Evolutionary conservation across 2,888 invertebrate species (phyloP), one percentile per base, ranked within the genome.

Genomic region (Laspeyria flexula): DNA sequence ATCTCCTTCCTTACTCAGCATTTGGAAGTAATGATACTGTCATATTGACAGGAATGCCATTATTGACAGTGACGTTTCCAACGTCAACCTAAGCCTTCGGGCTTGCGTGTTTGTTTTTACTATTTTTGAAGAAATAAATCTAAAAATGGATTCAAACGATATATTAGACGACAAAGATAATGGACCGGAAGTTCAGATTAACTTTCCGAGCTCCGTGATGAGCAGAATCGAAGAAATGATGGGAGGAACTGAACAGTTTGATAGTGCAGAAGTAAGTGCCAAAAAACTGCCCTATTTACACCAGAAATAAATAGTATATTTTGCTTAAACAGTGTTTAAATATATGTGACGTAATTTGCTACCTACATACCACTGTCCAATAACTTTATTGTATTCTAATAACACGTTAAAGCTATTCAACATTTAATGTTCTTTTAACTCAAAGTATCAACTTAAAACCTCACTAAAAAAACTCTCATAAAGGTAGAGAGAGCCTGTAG

Each of bases 181-280:
- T 40, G 88, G 89, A 2, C 88, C 88, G 0, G 92, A 92, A 33
- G 89, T 88, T 15, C 91, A 90, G 67, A 92, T 94, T 11, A 93
- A 93, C 72, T 97, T 98, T 79, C 96, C 97, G 0, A 95, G 95
- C 44, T 97, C 97, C 73, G 98, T 98, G 4, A 96, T 98, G 88
- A 95, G 94, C 80, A 96, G 98, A 0, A 98, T 98, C 60, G 97
- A 98, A 84, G 85, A 98, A 95, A 96, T 98, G 35, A 93, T 99
- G 71, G 98, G 98, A 25, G 97, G 97, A 68, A 96, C 95, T 43
- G 99, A 99, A 86, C 97, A 98, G 1, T 93, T 99, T 73, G 99
- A 99, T 63, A 88, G 78, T 51, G 86, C 90, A 94, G 96, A 91
- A 73, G 91, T 90, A 65, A 73, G 75, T 70, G 44, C 40, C 1